Percentiles rank a stretch among this genome's conserved stretches.
Conservation (phyloP, 2,797 vertebrate species). For the Distichodus sexfasciatus region DNA sequence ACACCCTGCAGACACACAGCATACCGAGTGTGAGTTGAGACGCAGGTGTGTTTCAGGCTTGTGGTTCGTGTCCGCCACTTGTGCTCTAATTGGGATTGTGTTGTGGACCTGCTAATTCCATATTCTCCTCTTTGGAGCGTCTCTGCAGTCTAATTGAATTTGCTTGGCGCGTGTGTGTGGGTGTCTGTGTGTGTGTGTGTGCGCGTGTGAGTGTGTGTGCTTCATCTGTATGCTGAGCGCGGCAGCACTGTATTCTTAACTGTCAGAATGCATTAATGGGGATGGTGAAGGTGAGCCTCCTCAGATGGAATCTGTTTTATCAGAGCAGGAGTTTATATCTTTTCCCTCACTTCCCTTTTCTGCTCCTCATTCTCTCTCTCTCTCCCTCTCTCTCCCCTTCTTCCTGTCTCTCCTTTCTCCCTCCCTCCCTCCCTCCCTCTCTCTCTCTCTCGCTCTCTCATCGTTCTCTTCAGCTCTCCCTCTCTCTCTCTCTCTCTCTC, state of each 20-base stretch:
- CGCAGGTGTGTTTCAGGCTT: no score
- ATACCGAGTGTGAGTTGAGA: no score
- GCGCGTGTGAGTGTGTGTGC: slow-evolving; percentile 46
- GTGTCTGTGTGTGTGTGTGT: slow-evolving; percentile 30
- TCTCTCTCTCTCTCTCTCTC: no score
- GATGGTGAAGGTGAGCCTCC: slow-evolving; percentile 26
- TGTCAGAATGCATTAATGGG: slow-evolving; percentile 48
- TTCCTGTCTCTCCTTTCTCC: slow-evolving; percentile 11
- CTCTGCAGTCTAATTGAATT: slow-evolving; percentile 54
- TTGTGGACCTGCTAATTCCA: slow-evolving; percentile 44
- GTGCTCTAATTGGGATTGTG: slow-evolving; percentile 43
- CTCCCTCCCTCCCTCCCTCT: slow-evolving; percentile 12
- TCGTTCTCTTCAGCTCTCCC: no score
- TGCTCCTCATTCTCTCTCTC: neutral
- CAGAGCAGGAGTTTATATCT: slow-evolving; percentile 18
- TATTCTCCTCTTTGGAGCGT: slow-evolving; percentile 46
- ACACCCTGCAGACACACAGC: no score
- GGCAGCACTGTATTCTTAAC: slow-evolving; percentile 48
- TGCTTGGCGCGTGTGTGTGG: slow-evolving; percentile 43
- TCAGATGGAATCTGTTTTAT: slow-evolving; percentile 41
- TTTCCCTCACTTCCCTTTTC: neutral
- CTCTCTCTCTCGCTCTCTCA: neutral
- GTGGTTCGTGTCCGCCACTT: no score
- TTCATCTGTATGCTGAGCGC: slow-evolving; percentile 54
- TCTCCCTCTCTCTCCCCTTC: no score